Percentiles rank a stretch among this genome's conserved stretches.
Conservation (phyloP, 2,888 invertebrate species). For the Lagria hirta region DNA sequence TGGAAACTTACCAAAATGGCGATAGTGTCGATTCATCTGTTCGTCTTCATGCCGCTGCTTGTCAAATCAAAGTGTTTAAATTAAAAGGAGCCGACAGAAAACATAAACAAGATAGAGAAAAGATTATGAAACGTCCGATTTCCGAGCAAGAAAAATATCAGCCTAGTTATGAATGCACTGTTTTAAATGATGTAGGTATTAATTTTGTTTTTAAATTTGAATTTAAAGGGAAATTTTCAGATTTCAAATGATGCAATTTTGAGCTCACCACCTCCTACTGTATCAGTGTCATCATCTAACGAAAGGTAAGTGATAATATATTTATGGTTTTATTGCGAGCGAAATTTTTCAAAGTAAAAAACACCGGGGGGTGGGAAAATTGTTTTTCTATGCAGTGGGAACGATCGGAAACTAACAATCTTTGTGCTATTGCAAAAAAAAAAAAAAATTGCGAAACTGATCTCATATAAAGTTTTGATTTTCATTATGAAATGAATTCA, state of each 20-base stretch:
- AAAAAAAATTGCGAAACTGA: too few species aligned
- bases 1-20: conserved; percentile 78
- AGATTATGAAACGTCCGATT: conserved; percentile 81
- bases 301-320: too few species aligned
- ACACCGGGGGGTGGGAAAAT: too few species aligned
- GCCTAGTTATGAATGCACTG: conserved; percentile 93
- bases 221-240: conserved; percentile 49
- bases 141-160: conserved; percentile 90
- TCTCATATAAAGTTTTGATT: too few species aligned
- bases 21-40: conserved; percentile 56
- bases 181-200: conserved; percentile 82
- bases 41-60: conserved; percentile 90
- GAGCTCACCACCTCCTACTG: conserved; percentile 60
- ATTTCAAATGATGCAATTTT: conserved; percentile 62
- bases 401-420: too few species aligned
- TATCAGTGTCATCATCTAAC: too few species aligned
- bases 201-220: too few species aligned
- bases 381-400: too few species aligned
- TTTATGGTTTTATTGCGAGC: too few species aligned
- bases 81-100: conserved; percentile 96
- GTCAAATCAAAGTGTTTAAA: conserved; percentile 93
- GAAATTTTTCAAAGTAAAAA: too few species aligned
- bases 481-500: too few species aligned
- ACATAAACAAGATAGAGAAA: conserved; percentile 95
- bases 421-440: too few species aligned